These are phyloP conservation scores for Sarcophaga carnaria DNA, from an alignment of 2,888 invertebrate genomes.

Conservation along the genomic window DNA sequence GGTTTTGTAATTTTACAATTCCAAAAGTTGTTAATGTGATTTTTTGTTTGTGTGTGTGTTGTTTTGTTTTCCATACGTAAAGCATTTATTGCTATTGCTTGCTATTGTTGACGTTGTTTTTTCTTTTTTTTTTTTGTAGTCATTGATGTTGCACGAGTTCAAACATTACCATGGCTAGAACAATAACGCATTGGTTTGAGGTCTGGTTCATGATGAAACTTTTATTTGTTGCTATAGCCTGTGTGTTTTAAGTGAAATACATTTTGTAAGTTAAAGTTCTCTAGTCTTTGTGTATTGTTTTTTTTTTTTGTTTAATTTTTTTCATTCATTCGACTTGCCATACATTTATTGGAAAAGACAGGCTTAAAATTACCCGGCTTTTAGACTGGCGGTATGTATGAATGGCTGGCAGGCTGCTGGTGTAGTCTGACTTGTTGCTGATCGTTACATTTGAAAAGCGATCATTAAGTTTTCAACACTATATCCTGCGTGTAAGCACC, in stretches of 20 bases:
- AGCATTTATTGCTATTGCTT: conserved; percentile 25
- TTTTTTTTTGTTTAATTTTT: not conserved
- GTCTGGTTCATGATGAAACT: conserved; percentile 53
- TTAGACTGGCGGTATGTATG: conserved; percentile 2
- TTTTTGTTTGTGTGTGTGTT: conserved; percentile 4
- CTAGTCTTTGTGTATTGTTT: conserved; percentile 26
- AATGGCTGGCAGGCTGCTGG: conserved; percentile 5
- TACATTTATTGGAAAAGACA: conserved; percentile 28
- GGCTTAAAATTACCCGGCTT: conserved; percentile 14
- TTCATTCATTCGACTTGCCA: conserved; percentile 41
- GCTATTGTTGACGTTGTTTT: not conserved
- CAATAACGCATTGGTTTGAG: conserved; percentile 54
- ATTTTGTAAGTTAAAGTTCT: conserved; percentile 50
- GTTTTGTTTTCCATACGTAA: conserved; percentile 20
- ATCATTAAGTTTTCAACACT: conserved; percentile 74
- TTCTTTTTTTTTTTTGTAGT: conserved; percentile 40
- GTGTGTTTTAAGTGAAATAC: conserved; percentile 13
- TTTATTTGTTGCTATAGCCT: conserved; percentile 6
- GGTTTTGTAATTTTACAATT: conserved; percentile 67
- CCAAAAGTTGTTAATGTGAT: conserved; percentile 65
- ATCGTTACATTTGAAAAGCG: conserved; percentile 72
- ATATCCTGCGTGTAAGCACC: conserved; percentile 69
- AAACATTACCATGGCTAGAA: conserved; percentile 57
- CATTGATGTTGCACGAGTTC: conserved; percentile 51
- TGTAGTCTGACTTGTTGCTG: conserved; percentile 60